Evolutionary conservation across 2,797 vertebrate genomes (phyloP).

Genomic region (Cuculus canorus): DNA sequence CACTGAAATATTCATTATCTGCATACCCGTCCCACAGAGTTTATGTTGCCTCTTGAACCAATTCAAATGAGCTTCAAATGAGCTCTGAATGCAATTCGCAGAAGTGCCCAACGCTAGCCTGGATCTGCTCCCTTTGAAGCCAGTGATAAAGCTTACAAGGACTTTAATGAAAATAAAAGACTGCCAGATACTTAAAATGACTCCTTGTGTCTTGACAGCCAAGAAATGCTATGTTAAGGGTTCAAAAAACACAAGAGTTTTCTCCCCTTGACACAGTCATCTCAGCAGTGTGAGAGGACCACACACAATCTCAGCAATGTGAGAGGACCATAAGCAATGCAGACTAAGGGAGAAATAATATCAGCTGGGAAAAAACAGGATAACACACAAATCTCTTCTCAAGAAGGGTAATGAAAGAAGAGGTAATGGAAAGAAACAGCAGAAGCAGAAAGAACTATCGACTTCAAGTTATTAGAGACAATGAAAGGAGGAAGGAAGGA

Average conservation of each 20-base stretch:
- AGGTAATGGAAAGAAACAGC: not conserved
- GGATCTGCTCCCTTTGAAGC: not conserved
- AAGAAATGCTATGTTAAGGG: not conserved
- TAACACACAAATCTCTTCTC: too few relatives aligned
- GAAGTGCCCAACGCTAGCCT: not conserved
- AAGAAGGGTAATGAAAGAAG: not conserved
- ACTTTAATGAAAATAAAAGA: not conserved
- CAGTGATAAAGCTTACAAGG: not conserved
- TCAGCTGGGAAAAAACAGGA: not conserved
- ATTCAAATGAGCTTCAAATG: not conserved
- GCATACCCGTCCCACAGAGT: not conserved
- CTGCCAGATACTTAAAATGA: not conserved
- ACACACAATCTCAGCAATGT: not conserved
- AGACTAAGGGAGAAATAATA: not conserved
- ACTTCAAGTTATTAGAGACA: constrained; percentile 1
- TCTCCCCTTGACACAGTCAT: not conserved
- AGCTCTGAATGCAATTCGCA: not conserved
- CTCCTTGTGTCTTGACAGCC: not conserved
- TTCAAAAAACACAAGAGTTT: not conserved
- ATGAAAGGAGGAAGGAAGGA: not conserved
- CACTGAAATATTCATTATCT: not conserved
- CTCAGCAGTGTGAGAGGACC: not conserved
- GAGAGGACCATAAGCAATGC: constrained; percentile 5
- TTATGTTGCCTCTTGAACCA: not conserved
- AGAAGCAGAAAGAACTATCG: not conserved